Evolutionary conservation across 2,888 invertebrate species (phyloP).

Genomic region (Xanthia togata): DNA sequence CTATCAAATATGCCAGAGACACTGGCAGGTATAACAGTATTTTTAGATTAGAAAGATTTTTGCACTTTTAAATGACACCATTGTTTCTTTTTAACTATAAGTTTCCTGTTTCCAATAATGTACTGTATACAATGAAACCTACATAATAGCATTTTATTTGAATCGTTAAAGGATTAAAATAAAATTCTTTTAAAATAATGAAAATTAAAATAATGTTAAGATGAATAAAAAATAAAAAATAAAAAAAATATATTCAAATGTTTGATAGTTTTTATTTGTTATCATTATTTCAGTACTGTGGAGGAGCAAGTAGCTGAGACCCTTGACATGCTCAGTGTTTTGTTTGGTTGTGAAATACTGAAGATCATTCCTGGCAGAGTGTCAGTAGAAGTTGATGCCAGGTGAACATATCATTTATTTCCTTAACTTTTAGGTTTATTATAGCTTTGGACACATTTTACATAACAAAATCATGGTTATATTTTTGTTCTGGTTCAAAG

Average conservation of each 20-base stretch:
- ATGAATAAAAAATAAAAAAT: too few species aligned
- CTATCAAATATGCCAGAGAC: constrained; percentile 95
- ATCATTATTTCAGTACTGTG: constrained; percentile 87
- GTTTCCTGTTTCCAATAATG: not conserved
- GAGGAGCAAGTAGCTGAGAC: constrained; percentile 95
- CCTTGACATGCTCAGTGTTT: constrained; percentile 97
- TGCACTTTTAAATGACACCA: not conserved
- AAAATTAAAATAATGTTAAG: too few species aligned
- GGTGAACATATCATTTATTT: constrained; percentile 84
- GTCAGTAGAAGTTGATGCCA: constrained; percentile 98
- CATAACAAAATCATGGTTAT: not conserved
- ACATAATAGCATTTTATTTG: not conserved
- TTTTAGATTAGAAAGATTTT: not conserved
- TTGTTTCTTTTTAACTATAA: not conserved
- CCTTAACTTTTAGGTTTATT: not conserved
- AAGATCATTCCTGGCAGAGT: constrained; percentile 99
- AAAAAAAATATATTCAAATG: too few species aligned
- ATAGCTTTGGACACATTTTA: not conserved
- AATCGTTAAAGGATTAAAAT: too few species aligned
- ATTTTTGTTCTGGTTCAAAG: not conserved
- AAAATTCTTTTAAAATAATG: too few species aligned
- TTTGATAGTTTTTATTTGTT: not conserved
- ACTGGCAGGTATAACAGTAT: constrained; percentile 80
- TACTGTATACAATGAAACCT: not conserved
- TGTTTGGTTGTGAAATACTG: constrained; percentile 99